A percentile compares a stretch with the other conserved stretches of the same genome.
Conservation (phyloP, 2,797 vertebrate species). For the Arctocebus calabarensis region DNA sequence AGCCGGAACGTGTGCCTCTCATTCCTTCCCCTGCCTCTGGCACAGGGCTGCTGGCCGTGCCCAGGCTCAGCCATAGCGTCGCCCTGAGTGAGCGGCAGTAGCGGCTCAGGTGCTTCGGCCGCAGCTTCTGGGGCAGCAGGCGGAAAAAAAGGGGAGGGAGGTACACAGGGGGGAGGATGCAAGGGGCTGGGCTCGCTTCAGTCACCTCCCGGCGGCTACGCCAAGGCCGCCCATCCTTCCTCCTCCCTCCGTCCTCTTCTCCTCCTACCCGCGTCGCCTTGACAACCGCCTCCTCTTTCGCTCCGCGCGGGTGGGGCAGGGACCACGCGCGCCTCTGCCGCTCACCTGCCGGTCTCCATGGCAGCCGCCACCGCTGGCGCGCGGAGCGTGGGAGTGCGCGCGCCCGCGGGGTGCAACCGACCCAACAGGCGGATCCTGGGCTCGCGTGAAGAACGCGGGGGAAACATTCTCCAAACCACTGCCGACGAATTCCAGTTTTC, state of each 20-base stretch:
- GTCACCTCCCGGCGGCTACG: conserved; percentile 79
- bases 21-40: not conserved
- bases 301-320: conserved; percentile 61
- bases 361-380: conserved; percentile 56
- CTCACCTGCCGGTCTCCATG: conserved; percentile 78
- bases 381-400: not conserved
- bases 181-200: conserved; percentile 67
- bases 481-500: not conserved
- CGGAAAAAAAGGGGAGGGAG: conserved; percentile 57
- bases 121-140: conserved; percentile 66
- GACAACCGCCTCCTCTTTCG: conserved; percentile 78
- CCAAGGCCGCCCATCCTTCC: conserved; percentile 80
- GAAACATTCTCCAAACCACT: not conserved
- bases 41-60: conserved; percentile 54
- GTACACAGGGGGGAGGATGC: conserved; percentile 52
- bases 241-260: conserved; percentile 64
- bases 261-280: conserved; percentile 75
- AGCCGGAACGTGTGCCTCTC: conserved; percentile 50
- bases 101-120: conserved; percentile 76
- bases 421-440: not conserved
- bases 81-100: conserved; percentile 49
- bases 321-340: conserved; percentile 75
- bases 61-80: conserved; percentile 76
- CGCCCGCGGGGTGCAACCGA: not conserved
- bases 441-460: not conserved